Evolutionary conservation across 1,140 invertebrate species (phyloP).

Genomic region (Anagrus nilaparvatae): DNA sequence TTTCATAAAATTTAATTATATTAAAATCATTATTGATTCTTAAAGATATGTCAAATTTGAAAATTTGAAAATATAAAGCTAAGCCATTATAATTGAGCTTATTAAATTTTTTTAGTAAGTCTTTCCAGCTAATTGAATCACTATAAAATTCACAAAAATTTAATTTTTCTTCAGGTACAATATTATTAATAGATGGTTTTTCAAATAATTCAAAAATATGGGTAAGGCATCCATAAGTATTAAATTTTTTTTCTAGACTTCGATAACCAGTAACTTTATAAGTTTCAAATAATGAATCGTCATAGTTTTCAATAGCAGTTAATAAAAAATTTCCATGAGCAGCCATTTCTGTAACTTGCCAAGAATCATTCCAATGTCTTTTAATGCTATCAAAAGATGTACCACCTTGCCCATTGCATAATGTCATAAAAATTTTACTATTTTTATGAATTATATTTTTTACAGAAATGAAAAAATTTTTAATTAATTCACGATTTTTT

Average conservation of each 20-base stretch:
- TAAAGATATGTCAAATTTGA: conserved; percentile 36
- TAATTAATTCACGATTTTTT: conserved; percentile 46
- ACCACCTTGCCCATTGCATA: conserved; percentile 56
- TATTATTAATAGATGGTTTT: conserved; percentile 15
- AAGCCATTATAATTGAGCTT: background rate
- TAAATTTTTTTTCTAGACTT: conserved; percentile 47
- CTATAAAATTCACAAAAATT: conserved; percentile 10
- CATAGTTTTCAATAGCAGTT: conserved; percentile 37
- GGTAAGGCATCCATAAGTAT: conserved; percentile 39
- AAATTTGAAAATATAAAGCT: conserved; percentile 23
- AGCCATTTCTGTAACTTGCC: conserved; percentile 53
- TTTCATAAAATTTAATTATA: conserved; percentile 24
- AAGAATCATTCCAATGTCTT: conserved; percentile 50
- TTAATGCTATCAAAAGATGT: conserved; percentile 41
- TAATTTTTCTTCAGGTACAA: conserved; percentile 16
- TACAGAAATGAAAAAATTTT: conserved; percentile 45
- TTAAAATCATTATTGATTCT: conserved; percentile 20
- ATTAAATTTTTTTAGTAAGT: conserved; percentile 6
- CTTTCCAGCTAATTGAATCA: conserved; percentile 13
- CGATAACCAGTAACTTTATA: conserved; percentile 45
- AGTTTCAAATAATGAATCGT: conserved; percentile 27
- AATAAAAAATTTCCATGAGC: conserved; percentile 43
- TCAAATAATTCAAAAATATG: conserved; percentile 38
- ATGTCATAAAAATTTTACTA: conserved; percentile 43
- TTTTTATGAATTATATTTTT: conserved; percentile 27